phyloP scores from a whole-genome alignment of 2,888 invertebrate genomes.

The Eurois occulta region DNA sequence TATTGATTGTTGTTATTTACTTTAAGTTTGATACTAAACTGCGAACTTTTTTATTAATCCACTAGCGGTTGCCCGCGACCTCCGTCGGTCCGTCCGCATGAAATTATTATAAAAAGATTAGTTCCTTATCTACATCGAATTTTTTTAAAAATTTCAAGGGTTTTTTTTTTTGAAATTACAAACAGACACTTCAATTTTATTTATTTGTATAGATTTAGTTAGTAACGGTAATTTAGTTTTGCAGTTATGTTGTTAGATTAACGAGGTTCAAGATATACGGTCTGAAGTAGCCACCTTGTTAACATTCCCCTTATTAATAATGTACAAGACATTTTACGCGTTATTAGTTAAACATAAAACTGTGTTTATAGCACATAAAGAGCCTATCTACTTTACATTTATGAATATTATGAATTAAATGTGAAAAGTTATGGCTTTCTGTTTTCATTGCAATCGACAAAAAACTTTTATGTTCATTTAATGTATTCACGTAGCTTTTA shows the following conservation, averaged over 20 bases:
- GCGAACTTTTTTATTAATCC: not conserved
- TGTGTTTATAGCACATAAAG: constrained; percentile 61
- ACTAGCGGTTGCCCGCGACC: not conserved
- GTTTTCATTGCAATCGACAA: constrained; percentile 42
- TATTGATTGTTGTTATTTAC: too few species aligned
- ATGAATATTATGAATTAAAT: constrained; percentile 63
- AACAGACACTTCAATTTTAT: not conserved
- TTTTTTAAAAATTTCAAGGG: too few species aligned
- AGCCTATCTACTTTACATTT: constrained; percentile 54
- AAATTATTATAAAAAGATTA: too few species aligned
- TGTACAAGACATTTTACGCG: constrained; percentile 50
- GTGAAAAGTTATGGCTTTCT: constrained; percentile 37
- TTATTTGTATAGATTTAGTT: not conserved
- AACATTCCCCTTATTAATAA: constrained; percentile 31
- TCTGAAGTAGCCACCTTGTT: not conserved
- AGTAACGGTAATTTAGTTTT: not conserved
- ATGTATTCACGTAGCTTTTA: constrained; percentile 35
- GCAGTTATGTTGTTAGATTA: not conserved
- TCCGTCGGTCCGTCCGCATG: too few species aligned
- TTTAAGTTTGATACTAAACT: not conserved
- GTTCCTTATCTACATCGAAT: too few species aligned
- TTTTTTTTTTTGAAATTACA: too few species aligned
- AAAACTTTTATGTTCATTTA: constrained; percentile 40
- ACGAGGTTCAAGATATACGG: not conserved
- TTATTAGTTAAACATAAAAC: constrained; percentile 59